A percentile compares a stretch with the other conserved stretches of the same genome.
Conservation (phyloP, 1,140 invertebrate species). For the Calycopis cecrops region DNA sequence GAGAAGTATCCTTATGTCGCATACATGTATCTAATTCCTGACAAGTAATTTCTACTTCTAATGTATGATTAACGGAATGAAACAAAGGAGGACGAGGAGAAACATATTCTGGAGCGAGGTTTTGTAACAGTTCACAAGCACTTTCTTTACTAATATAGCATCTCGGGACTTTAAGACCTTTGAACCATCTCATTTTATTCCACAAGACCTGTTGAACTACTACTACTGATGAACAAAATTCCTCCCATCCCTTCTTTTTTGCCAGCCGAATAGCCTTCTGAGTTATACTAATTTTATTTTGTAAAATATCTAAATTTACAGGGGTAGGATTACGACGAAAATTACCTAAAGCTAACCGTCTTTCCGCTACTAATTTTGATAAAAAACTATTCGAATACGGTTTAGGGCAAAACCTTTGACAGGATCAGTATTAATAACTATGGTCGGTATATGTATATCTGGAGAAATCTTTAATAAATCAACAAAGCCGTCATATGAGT, state of each 20-base stretch:
- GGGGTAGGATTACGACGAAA: constrained; percentile 36
- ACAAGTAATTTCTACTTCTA: constrained; percentile 6
- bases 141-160: neutral
- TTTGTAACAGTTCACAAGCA: neutral
- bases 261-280: constrained; percentile 15
- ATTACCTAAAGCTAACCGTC: constrained; percentile 26
- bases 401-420: constrained; percentile 14
- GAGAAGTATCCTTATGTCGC: constrained; percentile 26
- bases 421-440: constrained; percentile 19
- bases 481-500: constrained; percentile 6
- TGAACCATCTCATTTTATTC: constrained; percentile 29
- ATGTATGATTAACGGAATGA: constrained; percentile 11
- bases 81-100: neutral
- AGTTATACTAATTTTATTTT: constrained; percentile 20
- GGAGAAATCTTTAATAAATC: neutral
- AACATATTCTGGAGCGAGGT: neutral
- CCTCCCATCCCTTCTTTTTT: constrained; percentile 13
- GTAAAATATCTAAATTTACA: constrained; percentile 28
- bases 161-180: constrained; percentile 19
- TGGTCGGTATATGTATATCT: constrained; percentile 12
- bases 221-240: constrained; percentile 24
- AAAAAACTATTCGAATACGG: constrained; percentile 6
- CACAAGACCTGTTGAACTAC: constrained; percentile 25
- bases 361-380: constrained; percentile 23
- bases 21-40: constrained; percentile 1